Base-by-base conservation (phyloP, 2,888 invertebrate genomes). In the Parasteatoda lunata region DNA sequence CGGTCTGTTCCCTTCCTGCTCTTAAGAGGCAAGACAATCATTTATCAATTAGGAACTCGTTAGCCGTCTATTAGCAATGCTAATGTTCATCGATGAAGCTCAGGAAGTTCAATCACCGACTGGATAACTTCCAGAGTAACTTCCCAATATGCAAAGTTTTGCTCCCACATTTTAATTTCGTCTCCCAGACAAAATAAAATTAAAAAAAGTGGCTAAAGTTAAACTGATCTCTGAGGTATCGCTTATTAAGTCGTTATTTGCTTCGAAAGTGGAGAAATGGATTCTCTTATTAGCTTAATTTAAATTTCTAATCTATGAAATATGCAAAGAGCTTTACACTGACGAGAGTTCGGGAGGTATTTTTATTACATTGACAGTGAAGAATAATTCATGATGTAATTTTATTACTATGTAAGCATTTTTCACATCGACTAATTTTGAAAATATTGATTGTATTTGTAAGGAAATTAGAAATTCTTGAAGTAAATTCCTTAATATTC, bases 41-140 rank as follows among this genome's bases (percentile, higher is more conserved):
- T 82, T 82, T 82, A 82, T 82, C 82, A 82, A 82, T 82, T 82
- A 82, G 65, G 76, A 76, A 82, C 76, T 82, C 82, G 64, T 82
- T 82, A 82, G 76, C 59, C 45, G 8, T 51, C 69, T 69, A 82
- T 82, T 82, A 76, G 76, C 76, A 82, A 54, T 76, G 82, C 75
- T 76, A 82, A 76, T 82, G 69, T 64, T 54, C 76, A 66, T 52
- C 45, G 69, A 30, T 54, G 66, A 66, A 73, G 51, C 52, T 30
- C 30, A 30, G 30, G 30, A 30, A 45, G 73, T 80, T 52, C 13
- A 51, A 45, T 47, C 30, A 69, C 54, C 69, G 69, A 77, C 69
- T 66, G 30, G 30, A 2, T 30, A 30, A 30, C 30, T 30, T 30
- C 30, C 30, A 30, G 30, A 30, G 30, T 30, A 30, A 30, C 30